Base-by-base conservation (phyloP, 64 coral and sea anemone genomes). In the Dendronephthya gigantea region DNA sequence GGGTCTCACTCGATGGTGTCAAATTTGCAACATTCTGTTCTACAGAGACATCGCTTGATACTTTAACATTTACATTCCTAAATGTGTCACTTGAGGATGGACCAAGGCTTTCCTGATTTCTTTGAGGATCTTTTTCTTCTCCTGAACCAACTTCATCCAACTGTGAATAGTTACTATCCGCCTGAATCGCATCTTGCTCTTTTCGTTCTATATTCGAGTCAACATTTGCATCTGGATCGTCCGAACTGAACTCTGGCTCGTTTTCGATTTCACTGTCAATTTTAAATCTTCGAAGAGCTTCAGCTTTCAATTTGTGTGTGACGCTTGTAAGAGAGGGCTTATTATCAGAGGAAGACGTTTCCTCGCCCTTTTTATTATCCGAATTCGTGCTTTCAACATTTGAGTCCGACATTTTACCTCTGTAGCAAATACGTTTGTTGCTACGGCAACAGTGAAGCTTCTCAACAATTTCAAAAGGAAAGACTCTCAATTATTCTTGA, bases 281-380 rank as follows among this genome's bases (percentile, higher is more conserved):
- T 62, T 62, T 62, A 62, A 62, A 62, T 62, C 55, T 62, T 62
- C 55, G 55, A n/a, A 62, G 55, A 62, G 55, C 55, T 62, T 62
- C 55, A 62, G 55, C 55, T 62, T 62, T 62, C 25, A 62, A 62
- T 62, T 62, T 62, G 17, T 62, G 55, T 62, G 55, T 62, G 17
- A 62, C 10, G 25, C 55, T 62, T 62, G 55, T n/a, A 23, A 62
- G 17, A 62, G 55, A 16, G 7, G 55, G 55, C 25, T 62, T 62
- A n/a, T 58, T 62, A 27, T 27, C 55, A n/a, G 55, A 62, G 25
- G 12, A 23, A 62, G 55, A 62, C 8, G 55, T 27, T 27, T 62
- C 19, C 25, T 23, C 55, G 25, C 25, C 25, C 7, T 62, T 15
- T 27, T 19, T 27, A 62, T 62, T 62, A n/a, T 62, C 55, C 19